A percentile compares a stretch with the other conserved stretches of the same genome.
phyloP scores from a whole-genome alignment of 2,888 invertebrate genomes.

The Plagiodera versicolora region DNA sequence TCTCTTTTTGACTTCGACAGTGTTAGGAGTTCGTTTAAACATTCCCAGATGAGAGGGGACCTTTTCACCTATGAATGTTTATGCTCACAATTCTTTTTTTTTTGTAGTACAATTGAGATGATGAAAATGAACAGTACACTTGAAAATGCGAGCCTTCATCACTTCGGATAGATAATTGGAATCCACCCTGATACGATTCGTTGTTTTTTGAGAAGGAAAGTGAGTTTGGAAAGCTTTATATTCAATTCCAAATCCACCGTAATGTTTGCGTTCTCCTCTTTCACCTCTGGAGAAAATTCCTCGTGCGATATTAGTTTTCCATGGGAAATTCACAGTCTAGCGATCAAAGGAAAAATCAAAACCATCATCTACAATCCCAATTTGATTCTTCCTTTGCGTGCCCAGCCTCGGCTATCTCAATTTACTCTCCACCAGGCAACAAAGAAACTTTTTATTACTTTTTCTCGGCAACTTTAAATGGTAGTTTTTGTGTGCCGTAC shows the following conservation, averaged over 20 bases:
- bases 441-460: constrained; percentile 38
- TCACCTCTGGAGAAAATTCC: background rate
- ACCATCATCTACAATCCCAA: constrained; percentile 8
- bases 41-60: too few relatives aligned
- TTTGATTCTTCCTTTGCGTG: constrained; percentile 16
- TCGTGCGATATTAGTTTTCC: background rate
- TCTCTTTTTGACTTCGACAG: too few relatives aligned
- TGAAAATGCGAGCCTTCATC: too few relatives aligned
- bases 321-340: background rate
- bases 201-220: background rate
- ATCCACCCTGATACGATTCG: too few relatives aligned
- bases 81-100: too few relatives aligned
- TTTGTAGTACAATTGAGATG: too few relatives aligned
- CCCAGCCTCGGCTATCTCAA: constrained; percentile 17
- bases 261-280: too few relatives aligned
- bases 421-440: constrained; percentile 24
- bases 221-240: background rate
- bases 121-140: too few relatives aligned
- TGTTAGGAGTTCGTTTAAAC: too few relatives aligned
- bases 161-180: too few relatives aligned
- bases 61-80: too few relatives aligned
- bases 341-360: constrained; percentile 14
- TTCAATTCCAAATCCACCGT: background rate
- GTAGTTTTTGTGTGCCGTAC: constrained; percentile 23
- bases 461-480: constrained; percentile 23